Base-by-base conservation (phyloP, 2,888 invertebrate genomes). In the Leptopilina drosophilae region DNA sequence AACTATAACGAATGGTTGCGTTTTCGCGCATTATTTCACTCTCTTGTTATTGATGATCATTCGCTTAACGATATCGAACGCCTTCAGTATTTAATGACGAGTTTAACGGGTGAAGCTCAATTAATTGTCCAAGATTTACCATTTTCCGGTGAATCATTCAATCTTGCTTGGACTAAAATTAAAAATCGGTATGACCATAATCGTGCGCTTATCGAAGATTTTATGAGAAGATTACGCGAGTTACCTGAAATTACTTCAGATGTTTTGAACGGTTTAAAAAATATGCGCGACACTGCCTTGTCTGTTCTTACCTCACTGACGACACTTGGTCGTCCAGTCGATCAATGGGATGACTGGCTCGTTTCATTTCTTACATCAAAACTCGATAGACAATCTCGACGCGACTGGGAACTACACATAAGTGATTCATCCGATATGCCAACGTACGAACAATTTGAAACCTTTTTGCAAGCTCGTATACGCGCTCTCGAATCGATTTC, bases 181-280 rank as follows among this genome's bases (percentile, higher is more conserved):
- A 42, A 14, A 33, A 15, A n/a, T 69, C 69, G 69, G 42, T 69
- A 69, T n/a, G 14, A 69, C 5, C 42, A 69, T n/a, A 69, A 40
- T 42, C 8, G 49, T 12, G 9, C 20, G 3, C 5, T 69, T 12
- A 20, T 69, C 5, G 49, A 69, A 49, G 14, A n/a, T 42, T 69
- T 15, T 42, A 20, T 15, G 49, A 8, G 3, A 42, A 42, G 46
- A 59, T 59, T 59, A 59, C 59, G 15, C 59, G 59, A 59, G n/a
- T 59, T 59, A 11, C 59, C 15, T 11, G 14, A 59, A 5, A 59
- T 59, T 59, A 59, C 3, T 14, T 59, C 59, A n/a, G 59, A 59
- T 1, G 8, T 6, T 59, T 15, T 59, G n/a, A 59, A 59, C 15
- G n/a, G 59, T n/a, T 14, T 59, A n/a, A 59, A 59, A 59, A 59